Percentiles rank a stretch among this genome's conserved stretches.
Conservation (phyloP, 2,113 vertebrate species). For the Neoarius graeffei region DNA sequence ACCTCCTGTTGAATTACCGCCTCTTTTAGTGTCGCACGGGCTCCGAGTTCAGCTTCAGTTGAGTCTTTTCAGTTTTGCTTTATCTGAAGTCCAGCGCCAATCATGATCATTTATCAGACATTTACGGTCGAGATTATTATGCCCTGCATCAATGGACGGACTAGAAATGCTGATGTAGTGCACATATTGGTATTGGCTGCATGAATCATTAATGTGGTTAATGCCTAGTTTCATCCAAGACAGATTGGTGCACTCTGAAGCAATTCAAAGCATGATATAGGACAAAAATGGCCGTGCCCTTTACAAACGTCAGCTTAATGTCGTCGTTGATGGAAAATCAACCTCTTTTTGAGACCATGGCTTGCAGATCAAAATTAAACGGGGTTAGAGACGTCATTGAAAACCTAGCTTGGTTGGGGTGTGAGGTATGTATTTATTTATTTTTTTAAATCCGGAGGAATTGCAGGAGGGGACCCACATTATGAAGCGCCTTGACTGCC, state of each 20-base stretch:
- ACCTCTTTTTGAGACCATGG: neutral
- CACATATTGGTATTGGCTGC: conserved; percentile 13
- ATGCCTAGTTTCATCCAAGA: conserved; percentile 30
- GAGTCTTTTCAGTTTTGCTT: conserved; percentile 28
- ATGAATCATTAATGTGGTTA: conserved; percentile 44
- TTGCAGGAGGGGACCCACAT: neutral
- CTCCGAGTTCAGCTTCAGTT: conserved; percentile 17
- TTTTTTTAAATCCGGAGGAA: no score
- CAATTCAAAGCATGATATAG: neutral
- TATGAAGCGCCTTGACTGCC: neutral
- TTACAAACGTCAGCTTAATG: neutral
- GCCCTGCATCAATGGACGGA: neutral
- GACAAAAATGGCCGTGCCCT: neutral
- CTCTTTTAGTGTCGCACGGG: neutral
- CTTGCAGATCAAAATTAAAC: neutral
- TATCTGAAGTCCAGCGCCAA: conserved; percentile 36
- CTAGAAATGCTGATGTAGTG: conserved; percentile 38
- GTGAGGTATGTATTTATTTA: no score
- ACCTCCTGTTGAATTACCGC: conserved; percentile 38
- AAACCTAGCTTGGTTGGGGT: neutral
- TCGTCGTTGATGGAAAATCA: neutral
- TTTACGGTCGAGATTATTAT: conserved; percentile 21
- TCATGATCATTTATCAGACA: conserved; percentile 19
- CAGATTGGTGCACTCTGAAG: conserved; percentile 15
- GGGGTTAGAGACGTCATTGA: neutral